A percentile compares a stretch with the other conserved stretches of the same genome.
Evolutionary conservation across 1,140 invertebrate species (phyloP).

Genomic region (Holcopasites calliopsidis): DNA sequence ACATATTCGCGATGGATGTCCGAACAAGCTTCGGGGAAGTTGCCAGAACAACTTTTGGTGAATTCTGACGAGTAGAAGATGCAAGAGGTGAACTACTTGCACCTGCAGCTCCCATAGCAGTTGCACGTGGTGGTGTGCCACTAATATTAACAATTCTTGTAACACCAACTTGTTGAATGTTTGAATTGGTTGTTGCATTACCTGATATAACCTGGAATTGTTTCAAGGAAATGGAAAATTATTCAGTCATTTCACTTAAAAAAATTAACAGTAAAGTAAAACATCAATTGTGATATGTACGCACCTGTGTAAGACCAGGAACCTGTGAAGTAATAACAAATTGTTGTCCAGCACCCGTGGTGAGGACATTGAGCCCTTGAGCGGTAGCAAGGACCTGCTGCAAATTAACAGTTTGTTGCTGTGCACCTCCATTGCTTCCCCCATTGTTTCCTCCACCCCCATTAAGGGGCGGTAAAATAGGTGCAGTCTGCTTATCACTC

Average conservation of each 20-base stretch:
- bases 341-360: slow-evolving; percentile 76
- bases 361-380: slow-evolving; percentile 77
- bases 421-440: slow-evolving; percentile 71
- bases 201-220: slow-evolving; percentile 72
- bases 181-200: slow-evolving; percentile 69
- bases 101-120: slow-evolving; percentile 68
- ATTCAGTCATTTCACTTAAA: background rate
- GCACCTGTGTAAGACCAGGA: slow-evolving; percentile 77
- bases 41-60: slow-evolving; percentile 75
- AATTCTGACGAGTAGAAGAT: slow-evolving; percentile 69
- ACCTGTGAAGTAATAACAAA: slow-evolving; percentile 79
- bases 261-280: background rate
- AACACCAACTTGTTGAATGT: slow-evolving; percentile 75
- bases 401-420: slow-evolving; percentile 76
- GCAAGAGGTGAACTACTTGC: slow-evolving; percentile 67
- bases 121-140: slow-evolving; percentile 69
- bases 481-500: slow-evolving; percentile 78
- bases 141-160: slow-evolving; percentile 77
- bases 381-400: slow-evolving; percentile 78
- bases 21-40: slow-evolving; percentile 75
- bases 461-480: slow-evolving; percentile 77
- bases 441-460: slow-evolving; percentile 77
- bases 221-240: slow-evolving; percentile 4
- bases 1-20: slow-evolving; percentile 73
- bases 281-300: background rate